phyloP scores from a whole-genome alignment of 2,113 vertebrate genomes.

The Bufo gargarizans region DNA sequence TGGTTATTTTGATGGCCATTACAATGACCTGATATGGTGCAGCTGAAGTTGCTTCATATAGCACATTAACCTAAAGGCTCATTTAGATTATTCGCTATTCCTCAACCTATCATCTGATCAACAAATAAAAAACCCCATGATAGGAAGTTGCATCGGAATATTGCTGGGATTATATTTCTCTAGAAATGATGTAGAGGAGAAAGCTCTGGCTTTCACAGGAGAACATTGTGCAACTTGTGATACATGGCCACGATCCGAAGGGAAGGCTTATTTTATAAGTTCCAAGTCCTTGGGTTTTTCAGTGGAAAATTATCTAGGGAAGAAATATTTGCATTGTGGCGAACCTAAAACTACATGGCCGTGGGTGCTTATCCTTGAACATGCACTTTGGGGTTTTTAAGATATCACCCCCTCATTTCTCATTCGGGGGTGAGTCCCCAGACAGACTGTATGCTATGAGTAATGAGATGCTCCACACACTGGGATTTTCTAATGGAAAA shows the following conservation, averaged over 20 bases:
- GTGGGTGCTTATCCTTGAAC: not conserved
- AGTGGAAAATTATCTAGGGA: not conserved
- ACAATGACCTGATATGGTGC: too few species aligned
- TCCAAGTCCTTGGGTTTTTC: not conserved
- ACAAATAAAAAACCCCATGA: not conserved
- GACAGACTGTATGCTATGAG: conserved; percentile 45
- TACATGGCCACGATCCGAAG: not conserved
- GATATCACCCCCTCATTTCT: conserved; percentile 47
- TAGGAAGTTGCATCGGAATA: not conserved
- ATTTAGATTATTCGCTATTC: too few species aligned
- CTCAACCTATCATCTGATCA: not conserved
- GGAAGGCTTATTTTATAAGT: not conserved
- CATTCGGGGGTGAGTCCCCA: conserved; percentile 44
- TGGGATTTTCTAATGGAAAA: conserved; percentile 57
- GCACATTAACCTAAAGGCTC: too few species aligned
- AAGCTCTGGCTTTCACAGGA: not conserved
- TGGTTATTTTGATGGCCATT: too few species aligned
- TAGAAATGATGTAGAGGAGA: not conserved
- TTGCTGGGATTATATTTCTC: conserved; percentile 7
- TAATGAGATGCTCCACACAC: conserved; percentile 44
- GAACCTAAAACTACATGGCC: not conserved
- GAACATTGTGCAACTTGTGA: not conserved
- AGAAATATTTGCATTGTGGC: not conserved
- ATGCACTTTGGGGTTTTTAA: not conserved
- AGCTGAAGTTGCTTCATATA: too few species aligned